Base-by-base conservation (phyloP, 2,797 vertebrate species). In the Philypnodon macrostomus region DNA sequence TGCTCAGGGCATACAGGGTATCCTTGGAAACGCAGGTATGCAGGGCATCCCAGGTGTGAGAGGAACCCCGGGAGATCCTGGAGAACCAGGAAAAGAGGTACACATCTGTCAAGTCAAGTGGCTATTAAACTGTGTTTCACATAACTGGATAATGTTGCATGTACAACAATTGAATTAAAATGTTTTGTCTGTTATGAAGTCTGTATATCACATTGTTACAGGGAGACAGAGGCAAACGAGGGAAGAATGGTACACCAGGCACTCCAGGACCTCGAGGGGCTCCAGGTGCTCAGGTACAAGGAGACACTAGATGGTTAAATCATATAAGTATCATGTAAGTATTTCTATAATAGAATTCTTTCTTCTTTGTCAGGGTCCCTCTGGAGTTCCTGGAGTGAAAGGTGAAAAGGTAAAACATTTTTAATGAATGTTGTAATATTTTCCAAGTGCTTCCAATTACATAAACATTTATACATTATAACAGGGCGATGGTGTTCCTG, bases 1-100 rank as follows among this genome's bases (percentile, higher is more conserved):
- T 50, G 91, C 91, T 53, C 93, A 94, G 53, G 94, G 93, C 7
- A 87, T 92, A 60, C 94, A 96, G 70, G 94, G 94, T 24, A 94
- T 95, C 24, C 83, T 23, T 0, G 93, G 94, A 21, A 92, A 89
- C 1, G 9, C 79, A 0, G 93, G 94, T 5, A 85, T 71, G 5
- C 86, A 92, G 0, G 94, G 94, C 6, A 75, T 81, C 9, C 81
- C 86, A 1, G 93, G 93, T 4, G 38, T 77, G 8, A 88, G 84
- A 67, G 94, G 93, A 0, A 54, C 63, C 1, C 71, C 80, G 0
- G 93, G 94, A 2, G 68, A 87, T 0, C 66, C 78, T 0, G 94
- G 94, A 41, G 63, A 80, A 14, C 82, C 87, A 0, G 93, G 94
- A 14, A 77, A 79, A 77, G 88, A 88, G 83, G 94, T 93, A 69